A percentile compares a stretch with the other conserved stretches of the same genome.
Conservation (phyloP, 2,888 invertebrate genomes). For the Orthonychiurus folsomi region DNA sequence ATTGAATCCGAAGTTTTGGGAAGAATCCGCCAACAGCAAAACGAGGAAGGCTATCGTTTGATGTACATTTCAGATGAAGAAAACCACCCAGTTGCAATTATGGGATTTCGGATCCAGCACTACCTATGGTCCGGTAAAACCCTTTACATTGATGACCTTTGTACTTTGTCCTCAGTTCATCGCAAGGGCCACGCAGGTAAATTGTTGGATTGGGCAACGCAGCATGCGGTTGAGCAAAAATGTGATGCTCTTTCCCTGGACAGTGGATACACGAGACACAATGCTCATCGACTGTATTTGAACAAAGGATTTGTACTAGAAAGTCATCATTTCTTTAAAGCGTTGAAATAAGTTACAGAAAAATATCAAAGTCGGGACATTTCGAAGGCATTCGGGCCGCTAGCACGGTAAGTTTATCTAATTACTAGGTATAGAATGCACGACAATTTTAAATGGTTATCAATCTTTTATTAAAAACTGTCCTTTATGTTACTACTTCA, state of each 20-base stretch:
- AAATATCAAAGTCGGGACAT: no score
- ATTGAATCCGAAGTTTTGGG: conserved; percentile 15
- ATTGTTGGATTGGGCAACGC: conserved; percentile 23
- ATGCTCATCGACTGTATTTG: conserved; percentile 33
- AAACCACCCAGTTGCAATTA: conserved; percentile 16
- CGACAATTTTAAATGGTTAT: no score
- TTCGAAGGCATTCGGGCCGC: no score
- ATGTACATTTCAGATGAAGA: conserved; percentile 24
- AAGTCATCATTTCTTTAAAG: conserved; percentile 25
- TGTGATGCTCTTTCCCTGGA: conserved; percentile 26
- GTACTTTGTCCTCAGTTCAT: conserved; percentile 15
- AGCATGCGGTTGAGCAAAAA: conserved; percentile 21
- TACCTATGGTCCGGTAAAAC: conserved; percentile 27
- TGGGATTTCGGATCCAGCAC: conserved; percentile 22
- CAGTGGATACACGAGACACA: conserved; percentile 22
- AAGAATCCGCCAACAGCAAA: conserved; percentile 14
- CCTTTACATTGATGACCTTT: conserved; percentile 30
- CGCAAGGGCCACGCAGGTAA: conserved; percentile 27
- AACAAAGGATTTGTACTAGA: conserved; percentile 27
- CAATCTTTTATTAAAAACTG: no score
- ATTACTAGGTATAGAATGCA: no score
- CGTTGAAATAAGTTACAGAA: neutral
- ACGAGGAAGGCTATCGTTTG: conserved; percentile 22
- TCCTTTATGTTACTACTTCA: no score
- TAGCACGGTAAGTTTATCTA: no score